Conservation (phyloP, 2,113 vertebrate genomes). For the Cephalopholis sonnerati region DNA sequence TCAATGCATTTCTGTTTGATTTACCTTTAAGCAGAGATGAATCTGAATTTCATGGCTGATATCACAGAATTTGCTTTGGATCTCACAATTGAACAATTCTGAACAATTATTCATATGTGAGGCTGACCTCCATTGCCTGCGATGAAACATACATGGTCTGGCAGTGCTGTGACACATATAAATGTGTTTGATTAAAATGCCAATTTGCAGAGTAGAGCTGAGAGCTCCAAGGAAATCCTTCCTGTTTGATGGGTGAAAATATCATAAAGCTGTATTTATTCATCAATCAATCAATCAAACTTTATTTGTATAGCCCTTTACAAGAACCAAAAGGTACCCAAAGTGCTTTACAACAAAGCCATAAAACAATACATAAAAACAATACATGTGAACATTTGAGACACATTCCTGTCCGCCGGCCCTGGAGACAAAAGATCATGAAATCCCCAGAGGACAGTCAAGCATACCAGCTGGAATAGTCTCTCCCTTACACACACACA, state of each 20-base stretch:
- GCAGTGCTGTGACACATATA: conserved; percentile 54
- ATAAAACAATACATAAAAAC: too few species aligned
- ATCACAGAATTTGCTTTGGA: not conserved
- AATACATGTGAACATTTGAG: conserved; percentile 67
- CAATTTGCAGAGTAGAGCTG: conserved; percentile 78
- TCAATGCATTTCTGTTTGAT: conserved; percentile 42
- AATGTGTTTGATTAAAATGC: conserved; percentile 66
- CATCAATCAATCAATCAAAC: too few species aligned
- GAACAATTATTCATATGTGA: conserved; percentile 26
- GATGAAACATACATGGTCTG: conserved; percentile 50
- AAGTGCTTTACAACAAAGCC: too few species aligned
- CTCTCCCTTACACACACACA: conserved; percentile 8
- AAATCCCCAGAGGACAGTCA: conserved; percentile 74
- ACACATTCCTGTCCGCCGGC: conserved; percentile 62
- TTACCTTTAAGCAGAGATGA: conserved; percentile 44
- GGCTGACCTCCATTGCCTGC: conserved; percentile 3
- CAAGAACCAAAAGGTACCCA: too few species aligned
- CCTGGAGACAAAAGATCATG: conserved; percentile 70
- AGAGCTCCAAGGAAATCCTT: conserved; percentile 50
- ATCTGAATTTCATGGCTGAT: conserved; percentile 37
- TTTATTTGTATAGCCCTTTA: too few species aligned
- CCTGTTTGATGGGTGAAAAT: conserved; percentile 65
- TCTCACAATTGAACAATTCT: conserved; percentile 14
- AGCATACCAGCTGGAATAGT: conserved; percentile 79
- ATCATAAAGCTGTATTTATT: conserved; percentile 78